A percentile compares a stretch with the other conserved stretches of the same genome.
phyloP scores from a whole-genome alignment of 2,888 invertebrate species.

The Nezara viridula region DNA sequence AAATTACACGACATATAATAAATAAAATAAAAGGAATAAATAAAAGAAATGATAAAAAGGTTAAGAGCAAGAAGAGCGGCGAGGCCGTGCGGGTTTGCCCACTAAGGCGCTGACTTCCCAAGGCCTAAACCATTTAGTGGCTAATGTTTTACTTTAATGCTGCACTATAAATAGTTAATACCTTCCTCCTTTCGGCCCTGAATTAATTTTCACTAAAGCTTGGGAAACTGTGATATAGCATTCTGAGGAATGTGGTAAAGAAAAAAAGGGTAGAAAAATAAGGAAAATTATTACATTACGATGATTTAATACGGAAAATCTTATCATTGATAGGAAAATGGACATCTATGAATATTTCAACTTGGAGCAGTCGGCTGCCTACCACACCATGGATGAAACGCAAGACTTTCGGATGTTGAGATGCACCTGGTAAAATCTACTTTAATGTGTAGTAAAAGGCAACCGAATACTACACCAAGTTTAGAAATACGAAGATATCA shows the following conservation, averaged over 20 bases:
- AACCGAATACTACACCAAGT: too few relatives aligned
- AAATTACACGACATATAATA: background rate
- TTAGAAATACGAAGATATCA: too few relatives aligned
- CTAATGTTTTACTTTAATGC: background rate
- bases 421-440: too few relatives aligned
- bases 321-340: too few relatives aligned
- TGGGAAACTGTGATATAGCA: slow-evolving; percentile 13
- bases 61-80: background rate
- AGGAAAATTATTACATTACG: background rate
- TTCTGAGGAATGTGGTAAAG: background rate
- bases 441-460: too few relatives aligned
- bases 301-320: too few relatives aligned
- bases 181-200: slow-evolving; percentile 8
- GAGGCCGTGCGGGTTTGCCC: background rate
- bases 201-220: slow-evolving; percentile 6
- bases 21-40: background rate
- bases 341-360: too few relatives aligned
- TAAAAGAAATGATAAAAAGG: background rate
- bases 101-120: background rate
- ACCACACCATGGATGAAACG: too few relatives aligned
- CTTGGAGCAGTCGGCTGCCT: too few relatives aligned
- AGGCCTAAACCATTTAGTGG: background rate
- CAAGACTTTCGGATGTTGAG: too few relatives aligned
- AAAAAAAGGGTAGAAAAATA: background rate
- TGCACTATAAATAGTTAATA: background rate